A percentile compares a stretch with the other conserved stretches of the same genome.
Conservation (phyloP, 2,797 vertebrate genomes). For the Tachyglossus aculeatus region DNA sequence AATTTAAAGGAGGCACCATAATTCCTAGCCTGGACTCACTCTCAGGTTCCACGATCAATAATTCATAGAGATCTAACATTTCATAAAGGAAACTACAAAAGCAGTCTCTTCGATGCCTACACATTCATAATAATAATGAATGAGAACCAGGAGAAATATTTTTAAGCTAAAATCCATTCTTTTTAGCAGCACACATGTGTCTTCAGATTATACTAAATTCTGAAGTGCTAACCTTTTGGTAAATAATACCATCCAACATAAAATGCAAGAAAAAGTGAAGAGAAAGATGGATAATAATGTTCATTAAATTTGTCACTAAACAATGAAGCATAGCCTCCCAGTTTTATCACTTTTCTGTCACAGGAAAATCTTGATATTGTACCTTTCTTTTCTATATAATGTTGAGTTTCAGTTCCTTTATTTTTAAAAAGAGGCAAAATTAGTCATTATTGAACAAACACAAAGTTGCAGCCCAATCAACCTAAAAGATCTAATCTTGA, state of each 20-base stretch:
- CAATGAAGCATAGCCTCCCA: constrained; percentile 63
- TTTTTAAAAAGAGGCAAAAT: not conserved
- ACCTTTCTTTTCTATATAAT: constrained; percentile 26
- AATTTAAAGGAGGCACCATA: no score
- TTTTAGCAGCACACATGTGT: constrained; percentile 23
- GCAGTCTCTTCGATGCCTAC: not conserved
- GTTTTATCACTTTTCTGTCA: constrained; percentile 53
- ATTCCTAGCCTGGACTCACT: no score
- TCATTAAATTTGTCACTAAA: constrained; percentile 68
- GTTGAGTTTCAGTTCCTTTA: not conserved
- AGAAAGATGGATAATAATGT: constrained; percentile 64
- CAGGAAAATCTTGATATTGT: constrained; percentile 55
- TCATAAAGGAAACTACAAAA: not conserved
- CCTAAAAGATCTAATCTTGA: no score
- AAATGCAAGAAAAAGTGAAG: constrained; percentile 58
- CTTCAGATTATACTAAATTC: constrained; percentile 27
- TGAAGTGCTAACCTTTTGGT: constrained; percentile 39
- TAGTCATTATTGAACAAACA: not conserved
- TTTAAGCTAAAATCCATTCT: constrained; percentile 27
- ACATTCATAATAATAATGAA: not conserved
- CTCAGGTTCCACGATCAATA: not conserved
- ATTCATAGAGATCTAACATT: not conserved
- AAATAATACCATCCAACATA: constrained; percentile 49
- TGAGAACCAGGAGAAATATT: not conserved
- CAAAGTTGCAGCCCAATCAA: no score